A percentile compares a stretch with the other conserved stretches of the same genome.
These are phyloP conservation scores for Cirrhinus mrigala DNA, from an alignment of 2,797 vertebrate genomes.

Conservation along the genomic window DNA sequence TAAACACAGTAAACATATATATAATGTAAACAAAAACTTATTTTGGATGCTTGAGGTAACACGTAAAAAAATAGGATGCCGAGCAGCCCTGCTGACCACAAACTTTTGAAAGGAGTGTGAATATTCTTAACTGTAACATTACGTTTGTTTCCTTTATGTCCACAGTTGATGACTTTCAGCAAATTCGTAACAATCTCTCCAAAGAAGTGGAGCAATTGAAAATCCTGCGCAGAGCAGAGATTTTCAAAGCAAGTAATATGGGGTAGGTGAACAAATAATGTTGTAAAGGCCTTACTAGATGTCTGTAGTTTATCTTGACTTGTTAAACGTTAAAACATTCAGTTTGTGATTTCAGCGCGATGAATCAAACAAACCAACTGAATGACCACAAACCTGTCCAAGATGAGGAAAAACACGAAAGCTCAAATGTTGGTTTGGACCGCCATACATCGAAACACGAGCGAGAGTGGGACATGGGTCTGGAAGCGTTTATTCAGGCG, in stretches of 20 bases:
- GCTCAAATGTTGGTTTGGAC: not conserved
- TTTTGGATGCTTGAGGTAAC: not conserved
- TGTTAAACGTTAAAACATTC: not conserved
- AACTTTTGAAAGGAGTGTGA: not conserved
- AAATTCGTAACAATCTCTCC: not conserved
- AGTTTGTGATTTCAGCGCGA: not conserved
- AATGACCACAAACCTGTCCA: not conserved
- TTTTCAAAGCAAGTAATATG: not conserved
- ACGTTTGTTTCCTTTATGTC: not conserved
- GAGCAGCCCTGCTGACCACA: slow-evolving; percentile 45
- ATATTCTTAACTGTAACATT: not conserved
- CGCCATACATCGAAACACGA: not conserved
- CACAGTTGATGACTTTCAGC: not conserved
- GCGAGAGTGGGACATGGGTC: not conserved
- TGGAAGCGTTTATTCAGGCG: not conserved
- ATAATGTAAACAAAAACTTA: too few relatives aligned
- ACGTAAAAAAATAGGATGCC: not conserved
- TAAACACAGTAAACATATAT: too few relatives aligned
- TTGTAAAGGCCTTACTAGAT: not conserved
- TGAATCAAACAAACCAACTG: not conserved
- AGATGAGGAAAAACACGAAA: not conserved
- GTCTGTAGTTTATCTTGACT: not conserved
- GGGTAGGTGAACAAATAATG: not conserved
- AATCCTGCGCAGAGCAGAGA: not conserved
- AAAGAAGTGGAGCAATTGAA: not conserved